These are phyloP conservation scores for Clinocottus analis DNA, from an alignment of 2,113 vertebrate species.

Conservation along the genomic window DNA sequence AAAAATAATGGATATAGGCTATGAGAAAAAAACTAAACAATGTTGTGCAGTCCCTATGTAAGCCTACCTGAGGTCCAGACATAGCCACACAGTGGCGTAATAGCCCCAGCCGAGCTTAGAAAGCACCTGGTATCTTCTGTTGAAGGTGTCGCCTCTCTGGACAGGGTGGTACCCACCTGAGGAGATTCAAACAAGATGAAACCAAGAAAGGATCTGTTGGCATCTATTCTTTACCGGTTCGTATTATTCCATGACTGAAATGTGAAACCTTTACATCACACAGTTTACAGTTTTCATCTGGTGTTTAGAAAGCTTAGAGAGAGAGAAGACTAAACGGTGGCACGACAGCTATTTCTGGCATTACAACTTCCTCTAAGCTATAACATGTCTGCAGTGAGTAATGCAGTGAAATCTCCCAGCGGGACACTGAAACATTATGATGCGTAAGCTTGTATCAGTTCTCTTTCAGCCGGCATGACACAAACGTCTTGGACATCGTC, in stretches of 20 bases:
- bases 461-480: conserved; percentile 30
- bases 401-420: conserved; percentile 46
- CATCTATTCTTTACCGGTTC: neutral
- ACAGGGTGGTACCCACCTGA: conserved; percentile 84
- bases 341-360: conserved; percentile 42
- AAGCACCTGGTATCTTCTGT: conserved; percentile 84
- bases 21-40: too few species aligned
- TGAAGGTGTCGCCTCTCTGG: conserved; percentile 83
- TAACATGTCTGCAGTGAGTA: conserved; percentile 43
- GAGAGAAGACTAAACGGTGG: neutral
- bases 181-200: neutral
- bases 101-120: conserved; percentile 84
- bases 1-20: too few species aligned
- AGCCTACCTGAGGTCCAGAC: conserved; percentile 83
- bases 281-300: conserved; percentile 10
- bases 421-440: conserved; percentile 35
- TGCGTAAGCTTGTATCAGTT: conserved; percentile 21
- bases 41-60: neutral
- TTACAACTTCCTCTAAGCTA: conserved; percentile 44
- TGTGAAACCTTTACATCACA: conserved; percentile 3
- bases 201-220: neutral
- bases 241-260: neutral
- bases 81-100: conserved; percentile 91
- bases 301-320: conserved; percentile 11
- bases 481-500: conserved; percentile 24